Evolutionary conservation across 2,888 invertebrate species (phyloP).

Genomic region (Trachelus tabidus): DNA sequence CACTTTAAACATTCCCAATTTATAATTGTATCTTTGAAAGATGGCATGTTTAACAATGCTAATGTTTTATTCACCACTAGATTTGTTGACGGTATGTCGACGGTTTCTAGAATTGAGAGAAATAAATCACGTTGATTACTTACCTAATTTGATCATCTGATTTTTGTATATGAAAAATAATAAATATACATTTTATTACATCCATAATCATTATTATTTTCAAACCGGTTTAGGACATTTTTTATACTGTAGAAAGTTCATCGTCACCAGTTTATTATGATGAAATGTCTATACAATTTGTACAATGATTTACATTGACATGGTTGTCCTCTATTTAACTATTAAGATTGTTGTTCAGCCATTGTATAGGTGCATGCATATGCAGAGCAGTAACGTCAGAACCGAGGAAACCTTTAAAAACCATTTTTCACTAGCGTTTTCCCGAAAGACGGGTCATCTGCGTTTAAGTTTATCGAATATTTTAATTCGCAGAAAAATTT

Average conservation of each 20-base stretch:
- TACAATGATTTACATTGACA: neutral
- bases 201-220: neutral
- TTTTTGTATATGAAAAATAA: neutral
- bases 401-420: too few species aligned
- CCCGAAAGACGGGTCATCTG: too few species aligned
- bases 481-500: too few species aligned
- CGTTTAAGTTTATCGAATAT: too few species aligned
- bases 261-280: neutral
- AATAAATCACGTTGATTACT: conserved; percentile 16
- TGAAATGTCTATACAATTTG: neutral
- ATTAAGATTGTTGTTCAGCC: neutral
- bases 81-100: conserved; percentile 95
- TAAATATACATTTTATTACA: neutral
- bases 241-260: neutral
- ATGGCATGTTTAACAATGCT: conserved; percentile 99
- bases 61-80: conserved; percentile 95
- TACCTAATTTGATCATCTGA: neutral
- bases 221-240: neutral
- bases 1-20: conserved; percentile 95
- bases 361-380: too few species aligned
- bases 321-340: neutral
- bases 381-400: too few species aligned
- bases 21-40: conserved; percentile 97
- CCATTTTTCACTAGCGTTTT: too few species aligned
- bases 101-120: conserved; percentile 76